These are phyloP conservation scores for Pegoplata infirma DNA, from an alignment of 2,888 invertebrate genomes.

Conservation along the genomic window DNA sequence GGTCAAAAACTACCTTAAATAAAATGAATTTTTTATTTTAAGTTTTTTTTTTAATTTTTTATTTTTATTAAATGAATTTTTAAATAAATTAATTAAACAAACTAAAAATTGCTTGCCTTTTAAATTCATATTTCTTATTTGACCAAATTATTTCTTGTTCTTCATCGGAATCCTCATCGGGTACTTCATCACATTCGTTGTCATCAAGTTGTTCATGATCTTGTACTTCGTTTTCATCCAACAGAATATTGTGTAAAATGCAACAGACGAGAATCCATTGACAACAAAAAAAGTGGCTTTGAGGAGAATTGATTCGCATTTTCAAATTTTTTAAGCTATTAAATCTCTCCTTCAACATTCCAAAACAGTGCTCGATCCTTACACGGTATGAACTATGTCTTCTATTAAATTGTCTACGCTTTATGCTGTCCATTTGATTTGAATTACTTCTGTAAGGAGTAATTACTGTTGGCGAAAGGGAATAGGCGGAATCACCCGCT, in stretches of 20 bases:
- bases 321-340: constrained; percentile 7
- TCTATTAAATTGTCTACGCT: constrained; percentile 5
- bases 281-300: neutral
- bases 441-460: constrained; percentile 18
- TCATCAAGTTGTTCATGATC: neutral
- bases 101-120: constrained; percentile 15
- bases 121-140: constrained; percentile 7
- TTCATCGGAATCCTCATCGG: neutral
- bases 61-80: neutral
- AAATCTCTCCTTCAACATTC: constrained; percentile 3
- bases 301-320: neutral
- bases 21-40: no score
- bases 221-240: neutral
- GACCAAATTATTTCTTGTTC: neutral
- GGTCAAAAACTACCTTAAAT: no score
- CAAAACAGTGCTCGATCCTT: constrained; percentile 4
- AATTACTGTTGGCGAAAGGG: neutral
- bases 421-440: constrained; percentile 1
- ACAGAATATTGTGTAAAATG: constrained; percentile 20
- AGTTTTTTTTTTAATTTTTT: no score
- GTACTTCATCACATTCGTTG: neutral
- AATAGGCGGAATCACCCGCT: constrained; percentile 21
- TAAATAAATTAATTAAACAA: constrained; percentile 12
- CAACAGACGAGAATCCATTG: constrained; percentile 12
- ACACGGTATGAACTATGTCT: constrained; percentile 11